Percentiles rank a stretch among this genome's conserved stretches.
Evolutionary conservation across 2,888 invertebrate genomes (phyloP).

Genomic region (Hydroisotoma schaefferi): DNA sequence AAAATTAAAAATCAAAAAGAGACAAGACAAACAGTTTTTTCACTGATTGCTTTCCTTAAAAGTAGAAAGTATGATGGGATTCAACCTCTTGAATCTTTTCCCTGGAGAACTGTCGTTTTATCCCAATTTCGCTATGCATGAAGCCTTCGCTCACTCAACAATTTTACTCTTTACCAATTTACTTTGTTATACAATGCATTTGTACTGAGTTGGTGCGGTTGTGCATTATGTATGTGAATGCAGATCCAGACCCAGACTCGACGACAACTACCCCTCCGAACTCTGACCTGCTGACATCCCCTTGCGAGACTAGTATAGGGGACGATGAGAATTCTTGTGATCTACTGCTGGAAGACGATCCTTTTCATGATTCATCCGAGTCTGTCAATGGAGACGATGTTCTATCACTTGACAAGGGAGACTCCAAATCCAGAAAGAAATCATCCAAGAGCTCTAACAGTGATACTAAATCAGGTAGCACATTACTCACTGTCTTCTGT

Average conservation of each 20-base stretch:
- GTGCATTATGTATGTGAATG: background rate
- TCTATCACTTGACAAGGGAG: constrained; percentile 46
- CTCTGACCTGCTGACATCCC: constrained; percentile 48
- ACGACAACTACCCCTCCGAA: constrained; percentile 49
- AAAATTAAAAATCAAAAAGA: constrained; percentile 42
- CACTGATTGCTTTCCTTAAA: constrained; percentile 36
- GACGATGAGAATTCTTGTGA: constrained; percentile 49
- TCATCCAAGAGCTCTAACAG: constrained; percentile 48
- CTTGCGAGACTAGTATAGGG: constrained; percentile 47
- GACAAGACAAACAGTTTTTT: constrained; percentile 37
- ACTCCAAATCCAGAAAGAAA: constrained; percentile 48
- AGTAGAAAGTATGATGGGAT: constrained; percentile 6
- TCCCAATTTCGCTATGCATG: constrained; percentile 2
- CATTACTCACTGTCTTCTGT: too few relatives aligned
- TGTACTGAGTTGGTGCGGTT: background rate
- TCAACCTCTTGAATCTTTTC: constrained; percentile 25
- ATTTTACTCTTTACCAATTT: too few relatives aligned
- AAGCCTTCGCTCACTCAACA: too few relatives aligned
- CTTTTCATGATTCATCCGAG: constrained; percentile 47
- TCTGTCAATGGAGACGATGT: constrained; percentile 47
- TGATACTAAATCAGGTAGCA: constrained; percentile 49
- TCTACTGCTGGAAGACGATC: constrained; percentile 48
- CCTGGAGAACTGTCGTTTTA: constrained; percentile 14
- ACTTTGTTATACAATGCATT: too few relatives aligned
- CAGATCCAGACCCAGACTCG: constrained; percentile 49